phyloP scores from a whole-genome alignment of 2,113 vertebrate species.

The Castor canadensis region DNA sequence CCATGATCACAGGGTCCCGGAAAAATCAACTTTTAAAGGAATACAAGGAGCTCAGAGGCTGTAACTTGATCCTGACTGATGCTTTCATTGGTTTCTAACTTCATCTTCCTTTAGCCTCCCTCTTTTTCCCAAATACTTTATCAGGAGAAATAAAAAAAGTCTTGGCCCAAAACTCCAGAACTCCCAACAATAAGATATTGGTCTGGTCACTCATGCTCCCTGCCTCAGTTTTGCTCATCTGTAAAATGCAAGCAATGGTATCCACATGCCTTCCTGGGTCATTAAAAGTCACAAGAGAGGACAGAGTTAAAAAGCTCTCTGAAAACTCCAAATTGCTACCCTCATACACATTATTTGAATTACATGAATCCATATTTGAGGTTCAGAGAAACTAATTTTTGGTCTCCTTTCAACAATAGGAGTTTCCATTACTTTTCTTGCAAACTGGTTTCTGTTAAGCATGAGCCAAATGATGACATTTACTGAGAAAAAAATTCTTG shows the following conservation, averaged over 20 bases:
- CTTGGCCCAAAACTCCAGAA: not conserved
- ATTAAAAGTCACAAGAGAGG: not conserved
- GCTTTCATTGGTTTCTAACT: constrained; percentile 38
- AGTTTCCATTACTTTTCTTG: not conserved
- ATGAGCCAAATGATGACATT: constrained; percentile 12
- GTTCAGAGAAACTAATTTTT: not conserved
- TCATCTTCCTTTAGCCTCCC: not conserved
- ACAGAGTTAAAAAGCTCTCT: not conserved
- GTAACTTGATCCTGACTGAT: not conserved
- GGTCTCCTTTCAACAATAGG: constrained; percentile 24
- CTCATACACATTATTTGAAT: not conserved
- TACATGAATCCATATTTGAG: not conserved
- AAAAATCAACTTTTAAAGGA: constrained; percentile 41
- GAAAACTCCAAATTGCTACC: not conserved
- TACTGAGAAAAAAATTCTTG: constrained; percentile 46
- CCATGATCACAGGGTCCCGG: not conserved
- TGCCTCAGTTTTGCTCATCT: not conserved
- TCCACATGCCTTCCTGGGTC: not conserved
- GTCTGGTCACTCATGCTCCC: not conserved
- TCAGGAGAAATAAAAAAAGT: not conserved
- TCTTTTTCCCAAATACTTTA: constrained; percentile 17
- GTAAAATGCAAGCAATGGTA: not conserved
- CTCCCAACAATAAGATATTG: not conserved
- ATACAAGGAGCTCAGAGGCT: constrained; percentile 18
- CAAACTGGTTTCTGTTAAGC: constrained; percentile 25